Conservation (phyloP, 2,888 invertebrate species). For the Aphidoletes aphidimyza region DNA sequence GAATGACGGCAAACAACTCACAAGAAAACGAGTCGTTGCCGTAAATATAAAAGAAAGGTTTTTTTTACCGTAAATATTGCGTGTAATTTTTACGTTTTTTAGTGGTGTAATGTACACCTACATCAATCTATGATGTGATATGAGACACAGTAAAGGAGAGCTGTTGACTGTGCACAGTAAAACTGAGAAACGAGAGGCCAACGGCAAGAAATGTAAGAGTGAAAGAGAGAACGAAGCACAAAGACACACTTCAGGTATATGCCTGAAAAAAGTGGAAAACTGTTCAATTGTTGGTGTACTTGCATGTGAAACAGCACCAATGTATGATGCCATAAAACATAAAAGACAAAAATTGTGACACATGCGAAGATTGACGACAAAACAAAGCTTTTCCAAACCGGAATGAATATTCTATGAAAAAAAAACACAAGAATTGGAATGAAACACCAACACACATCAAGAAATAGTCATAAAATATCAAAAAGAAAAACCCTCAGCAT, state of each 20-base stretch:
- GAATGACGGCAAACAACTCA: background rate
- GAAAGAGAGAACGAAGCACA: background rate
- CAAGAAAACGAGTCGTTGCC: background rate
- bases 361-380: slow-evolving; percentile 52
- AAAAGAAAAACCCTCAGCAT: slow-evolving; percentile 20
- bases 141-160: too few relatives aligned
- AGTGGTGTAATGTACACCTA: slow-evolving; percentile 53
- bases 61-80: slow-evolving; percentile 51
- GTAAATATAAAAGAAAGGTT: slow-evolving; percentile 22
- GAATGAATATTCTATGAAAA: slow-evolving; percentile 51
- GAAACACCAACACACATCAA: slow-evolving; percentile 47
- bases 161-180: too few relatives aligned
- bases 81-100: slow-evolving; percentile 48
- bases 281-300: slow-evolving; percentile 19
- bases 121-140: slow-evolving; percentile 35
- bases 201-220: background rate
- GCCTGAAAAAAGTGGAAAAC: slow-evolving; percentile 50
- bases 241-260: slow-evolving; percentile 24
- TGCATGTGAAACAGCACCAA: slow-evolving; percentile 30
- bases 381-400: slow-evolving; percentile 19
- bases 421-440: slow-evolving; percentile 18
- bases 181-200: background rate
- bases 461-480: slow-evolving; percentile 6
- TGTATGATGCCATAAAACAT: background rate
- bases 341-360: slow-evolving; percentile 50